phyloP scores from a whole-genome alignment of 2,797 vertebrate species.

The Schizothorax lantsangensis region DNA sequence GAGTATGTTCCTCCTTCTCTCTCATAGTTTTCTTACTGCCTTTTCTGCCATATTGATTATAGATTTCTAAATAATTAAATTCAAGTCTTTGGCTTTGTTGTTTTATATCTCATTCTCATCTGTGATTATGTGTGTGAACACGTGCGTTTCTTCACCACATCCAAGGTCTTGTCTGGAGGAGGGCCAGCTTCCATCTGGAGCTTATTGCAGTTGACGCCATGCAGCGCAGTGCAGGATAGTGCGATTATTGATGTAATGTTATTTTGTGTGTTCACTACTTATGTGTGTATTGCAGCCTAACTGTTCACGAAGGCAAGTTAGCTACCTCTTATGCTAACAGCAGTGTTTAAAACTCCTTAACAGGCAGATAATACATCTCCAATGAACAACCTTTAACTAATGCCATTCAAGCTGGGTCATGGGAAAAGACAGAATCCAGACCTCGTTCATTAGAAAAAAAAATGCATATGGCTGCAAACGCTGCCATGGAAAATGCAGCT shows the following conservation, averaged over 20 bases:
- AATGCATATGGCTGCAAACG: conserved; percentile 29
- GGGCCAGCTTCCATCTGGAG: conserved; percentile 83
- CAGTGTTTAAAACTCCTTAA: conserved; percentile 27
- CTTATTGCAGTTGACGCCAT: conserved; percentile 83
- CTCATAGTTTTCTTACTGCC: neutral
- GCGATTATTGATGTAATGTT: conserved; percentile 58
- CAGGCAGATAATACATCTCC: conserved; percentile 23
- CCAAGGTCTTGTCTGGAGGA: conserved; percentile 75
- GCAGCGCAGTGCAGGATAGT: conserved; percentile 68
- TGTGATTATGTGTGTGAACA: conserved; percentile 19
- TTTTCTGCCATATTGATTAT: neutral
- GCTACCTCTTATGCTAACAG: neutral
- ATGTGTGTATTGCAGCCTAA: neutral
- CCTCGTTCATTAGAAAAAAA: conserved; percentile 35
- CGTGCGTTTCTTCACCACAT: conserved; percentile 80
- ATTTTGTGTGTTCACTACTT: neutral
- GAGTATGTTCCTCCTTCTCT: neutral
- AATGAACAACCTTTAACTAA: conserved; percentile 40
- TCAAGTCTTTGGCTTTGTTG: conserved; percentile 9
- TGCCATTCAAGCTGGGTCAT: conserved; percentile 57
- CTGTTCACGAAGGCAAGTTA: neutral
- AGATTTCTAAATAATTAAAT: conserved; percentile 12
- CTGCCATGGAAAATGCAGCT: conserved; percentile 55
- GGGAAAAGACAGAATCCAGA: conserved; percentile 53
- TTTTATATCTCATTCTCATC: neutral